Conservation (phyloP, 2,888 invertebrate genomes). For the Artemia sinica region DNA sequence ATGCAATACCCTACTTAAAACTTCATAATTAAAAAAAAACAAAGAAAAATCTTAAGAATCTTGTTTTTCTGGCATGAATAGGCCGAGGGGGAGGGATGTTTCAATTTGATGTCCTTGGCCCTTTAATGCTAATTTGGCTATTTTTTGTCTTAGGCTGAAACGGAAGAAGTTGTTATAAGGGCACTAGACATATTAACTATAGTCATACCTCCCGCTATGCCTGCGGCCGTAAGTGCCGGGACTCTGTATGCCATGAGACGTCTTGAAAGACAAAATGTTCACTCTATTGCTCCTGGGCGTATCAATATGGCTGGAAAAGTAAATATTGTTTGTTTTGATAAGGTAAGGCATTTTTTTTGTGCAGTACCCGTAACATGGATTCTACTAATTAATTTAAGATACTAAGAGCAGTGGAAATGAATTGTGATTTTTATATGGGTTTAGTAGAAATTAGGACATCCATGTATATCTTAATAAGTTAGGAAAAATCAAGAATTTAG, state of each 20-base stretch:
- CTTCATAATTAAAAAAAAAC: too few relatives aligned
- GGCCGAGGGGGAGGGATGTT: too few relatives aligned
- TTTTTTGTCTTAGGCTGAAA: conserved; percentile 33
- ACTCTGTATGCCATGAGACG: conserved; percentile 57
- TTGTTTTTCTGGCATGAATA: too few relatives aligned
- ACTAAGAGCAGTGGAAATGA: not conserved
- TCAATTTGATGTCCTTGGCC: too few relatives aligned
- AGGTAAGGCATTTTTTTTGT: conserved; percentile 39
- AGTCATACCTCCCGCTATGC: conserved; percentile 77
- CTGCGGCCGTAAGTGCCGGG: conserved; percentile 70
- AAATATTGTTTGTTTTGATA: conserved; percentile 72
- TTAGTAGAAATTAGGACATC: too few relatives aligned
- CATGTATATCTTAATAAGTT: too few relatives aligned
- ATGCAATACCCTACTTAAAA: too few relatives aligned
- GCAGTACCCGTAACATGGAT: not conserved
- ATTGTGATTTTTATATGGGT: conserved; percentile 25
- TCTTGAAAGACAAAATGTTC: conserved; percentile 47
- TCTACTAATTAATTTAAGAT: conserved; percentile 15
- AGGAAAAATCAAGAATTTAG: too few relatives aligned
- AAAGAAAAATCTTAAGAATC: too few relatives aligned
- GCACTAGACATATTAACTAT: conserved; percentile 79
- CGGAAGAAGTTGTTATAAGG: conserved; percentile 49
- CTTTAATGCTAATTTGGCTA: too few relatives aligned
- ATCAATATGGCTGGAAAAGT: conserved; percentile 63
- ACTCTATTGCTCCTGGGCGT: conserved; percentile 57